Percentiles rank a stretch among this genome's conserved stretches.
phyloP scores from a whole-genome alignment of 1,140 invertebrate genomes.

The Schlechtendalia chinensis region DNA sequence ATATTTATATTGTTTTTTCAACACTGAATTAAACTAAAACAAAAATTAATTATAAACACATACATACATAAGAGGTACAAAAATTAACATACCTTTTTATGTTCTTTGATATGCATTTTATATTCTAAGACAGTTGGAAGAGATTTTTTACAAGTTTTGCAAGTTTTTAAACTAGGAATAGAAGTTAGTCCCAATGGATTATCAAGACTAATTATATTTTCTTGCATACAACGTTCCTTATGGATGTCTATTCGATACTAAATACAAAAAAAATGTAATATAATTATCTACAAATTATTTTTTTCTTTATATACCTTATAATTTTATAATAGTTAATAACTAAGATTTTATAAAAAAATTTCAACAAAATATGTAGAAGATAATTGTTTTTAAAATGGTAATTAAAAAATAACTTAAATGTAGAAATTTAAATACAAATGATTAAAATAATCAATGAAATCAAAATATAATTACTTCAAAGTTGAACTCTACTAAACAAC shows the following conservation, averaged over 20 bases:
- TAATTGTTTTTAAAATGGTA: too few species aligned
- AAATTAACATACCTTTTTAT: constrained; percentile 18
- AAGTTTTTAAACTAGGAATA: neutral
- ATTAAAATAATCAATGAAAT: too few species aligned
- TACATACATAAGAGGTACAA: neutral
- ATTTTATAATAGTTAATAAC: too few species aligned
- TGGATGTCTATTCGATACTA: constrained; percentile 26
- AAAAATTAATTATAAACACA: neutral
- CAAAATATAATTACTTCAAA: too few species aligned
- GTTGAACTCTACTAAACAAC: too few species aligned
- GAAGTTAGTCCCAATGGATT: neutral
- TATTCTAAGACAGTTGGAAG: neutral
- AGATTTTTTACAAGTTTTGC: neutral
- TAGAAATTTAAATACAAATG: too few species aligned
- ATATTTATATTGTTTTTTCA: constrained; percentile 27
- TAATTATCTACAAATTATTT: too few species aligned
- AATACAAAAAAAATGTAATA: neutral
- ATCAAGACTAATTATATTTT: neutral
- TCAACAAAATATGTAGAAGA: too few species aligned
- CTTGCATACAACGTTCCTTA: constrained; percentile 19
- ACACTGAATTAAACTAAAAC: constrained; percentile 21
- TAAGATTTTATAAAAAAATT: too few species aligned
- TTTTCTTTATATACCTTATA: too few species aligned
- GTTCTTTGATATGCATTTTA: constrained; percentile 36
- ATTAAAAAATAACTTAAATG: too few species aligned